Conservation (phyloP, 2,888 invertebrate genomes). For the Drosophila diplacantha region DNA sequence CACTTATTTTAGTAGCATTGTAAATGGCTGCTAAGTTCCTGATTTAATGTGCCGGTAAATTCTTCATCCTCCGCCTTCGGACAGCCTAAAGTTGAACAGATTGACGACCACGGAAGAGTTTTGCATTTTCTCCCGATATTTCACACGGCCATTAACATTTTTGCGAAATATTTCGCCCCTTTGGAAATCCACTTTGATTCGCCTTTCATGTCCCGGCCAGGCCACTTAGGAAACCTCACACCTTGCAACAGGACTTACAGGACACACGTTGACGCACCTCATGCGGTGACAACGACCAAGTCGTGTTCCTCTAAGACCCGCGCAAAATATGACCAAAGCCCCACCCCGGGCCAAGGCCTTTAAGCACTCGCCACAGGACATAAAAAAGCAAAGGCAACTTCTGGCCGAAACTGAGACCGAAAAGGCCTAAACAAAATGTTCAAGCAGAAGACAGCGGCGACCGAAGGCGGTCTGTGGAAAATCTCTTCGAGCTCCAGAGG, state of each 20-base stretch:
- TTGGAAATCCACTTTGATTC: slow-evolving; percentile 34
- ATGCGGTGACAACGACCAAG: slow-evolving; percentile 58
- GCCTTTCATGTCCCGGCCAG: slow-evolving; percentile 39
- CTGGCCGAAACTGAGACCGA: slow-evolving; percentile 18
- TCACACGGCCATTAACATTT: slow-evolving; percentile 40
- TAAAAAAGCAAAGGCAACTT: slow-evolving; percentile 14
- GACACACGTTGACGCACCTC: slow-evolving; percentile 67
- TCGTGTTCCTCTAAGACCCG: slow-evolving; percentile 44
- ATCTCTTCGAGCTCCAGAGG: slow-evolving; percentile 49
- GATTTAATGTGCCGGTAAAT: slow-evolving; percentile 28
- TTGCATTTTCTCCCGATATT: slow-evolving; percentile 39
- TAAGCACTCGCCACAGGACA: slow-evolving; percentile 70
- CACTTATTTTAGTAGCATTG: not conserved
- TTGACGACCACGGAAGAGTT: slow-evolving; percentile 20
- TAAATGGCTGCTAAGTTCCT: slow-evolving; percentile 14
- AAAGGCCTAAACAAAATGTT: slow-evolving; percentile 58
- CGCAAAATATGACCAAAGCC: slow-evolving; percentile 62
- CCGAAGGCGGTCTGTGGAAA: slow-evolving; percentile 39
- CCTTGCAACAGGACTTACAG: slow-evolving; percentile 6
- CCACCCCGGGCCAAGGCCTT: slow-evolving; percentile 60
- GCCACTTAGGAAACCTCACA: slow-evolving; percentile 37
- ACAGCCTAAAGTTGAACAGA: slow-evolving; percentile 20
- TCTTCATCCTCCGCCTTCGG: slow-evolving; percentile 17
- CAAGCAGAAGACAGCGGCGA: slow-evolving; percentile 35
- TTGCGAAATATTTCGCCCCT: slow-evolving; percentile 35